phyloP scores from a whole-genome alignment of 1,140 invertebrate species.

The Goniozus legneri region DNA sequence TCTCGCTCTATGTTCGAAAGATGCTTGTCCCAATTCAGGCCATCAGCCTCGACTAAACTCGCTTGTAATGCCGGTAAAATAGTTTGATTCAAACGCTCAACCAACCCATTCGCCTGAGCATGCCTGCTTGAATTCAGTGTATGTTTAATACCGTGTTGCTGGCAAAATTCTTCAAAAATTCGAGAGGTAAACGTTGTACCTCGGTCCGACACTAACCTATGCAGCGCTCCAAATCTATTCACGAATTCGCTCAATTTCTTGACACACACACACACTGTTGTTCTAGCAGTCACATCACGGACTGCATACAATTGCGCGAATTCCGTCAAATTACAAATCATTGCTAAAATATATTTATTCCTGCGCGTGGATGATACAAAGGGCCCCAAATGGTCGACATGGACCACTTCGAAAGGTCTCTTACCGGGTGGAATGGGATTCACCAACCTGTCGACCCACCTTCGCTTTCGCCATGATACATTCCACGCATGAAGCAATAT shows the following conservation, averaged over 20 bases:
- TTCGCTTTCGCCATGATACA: background rate
- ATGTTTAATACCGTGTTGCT: conserved; percentile 23
- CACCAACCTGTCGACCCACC: no score
- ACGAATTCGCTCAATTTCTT: background rate
- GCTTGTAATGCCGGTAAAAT: conserved; percentile 5
- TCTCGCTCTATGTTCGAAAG: conserved; percentile 5
- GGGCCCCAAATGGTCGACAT: conserved; percentile 18
- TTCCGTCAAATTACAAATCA: conserved; percentile 1
- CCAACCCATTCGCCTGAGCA: conserved; percentile 25
- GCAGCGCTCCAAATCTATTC: conserved; percentile 1
- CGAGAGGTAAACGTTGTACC: conserved; percentile 13
- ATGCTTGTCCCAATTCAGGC: conserved; percentile 3
- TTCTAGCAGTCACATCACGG: background rate
- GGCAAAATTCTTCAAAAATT: conserved; percentile 16
- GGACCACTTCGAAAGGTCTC: conserved; percentile 13
- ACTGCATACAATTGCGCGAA: background rate
- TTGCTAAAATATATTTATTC: conserved; percentile 2
- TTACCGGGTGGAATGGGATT: conserved; percentile 14
- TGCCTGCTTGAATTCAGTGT: conserved; percentile 24
- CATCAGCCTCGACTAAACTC: background rate
- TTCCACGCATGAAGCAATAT: background rate
- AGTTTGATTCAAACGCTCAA: conserved; percentile 15
- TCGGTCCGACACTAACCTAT: background rate
- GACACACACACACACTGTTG: no score
- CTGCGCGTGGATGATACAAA: conserved; percentile 4